These are phyloP conservation scores for Crocallis elinguaria DNA, from an alignment of 2,888 invertebrate species.

Conservation along the genomic window DNA sequence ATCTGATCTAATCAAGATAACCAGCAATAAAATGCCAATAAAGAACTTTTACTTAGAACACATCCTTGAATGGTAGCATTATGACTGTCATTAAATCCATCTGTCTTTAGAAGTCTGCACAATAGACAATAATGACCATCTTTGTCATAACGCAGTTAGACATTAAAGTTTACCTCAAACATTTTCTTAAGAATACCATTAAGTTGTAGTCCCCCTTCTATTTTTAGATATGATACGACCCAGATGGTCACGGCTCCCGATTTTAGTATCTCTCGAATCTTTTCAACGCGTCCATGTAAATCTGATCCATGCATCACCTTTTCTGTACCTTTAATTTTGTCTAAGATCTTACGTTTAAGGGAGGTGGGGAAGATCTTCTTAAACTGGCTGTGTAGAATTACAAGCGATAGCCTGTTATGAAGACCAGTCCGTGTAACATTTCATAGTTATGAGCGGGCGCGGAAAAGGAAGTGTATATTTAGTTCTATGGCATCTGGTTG, in stretches of 20 bases:
- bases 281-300: slow-evolving; percentile 65
- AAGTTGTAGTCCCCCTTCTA: slow-evolving; percentile 74
- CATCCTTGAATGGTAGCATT: slow-evolving; percentile 25
- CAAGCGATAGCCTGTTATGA: slow-evolving; percentile 78
- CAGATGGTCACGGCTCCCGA: slow-evolving; percentile 81
- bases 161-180: slow-evolving; percentile 53
- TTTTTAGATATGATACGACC: slow-evolving; percentile 79
- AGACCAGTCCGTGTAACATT: slow-evolving; percentile 72
- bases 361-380: slow-evolving; percentile 57
- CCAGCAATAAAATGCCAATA: slow-evolving; percentile 5
- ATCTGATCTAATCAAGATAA: slow-evolving; percentile 4
- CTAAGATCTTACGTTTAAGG: slow-evolving; percentile 45
- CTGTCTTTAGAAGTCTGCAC: slow-evolving; percentile 29
- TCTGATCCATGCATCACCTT: slow-evolving; percentile 62
- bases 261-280: slow-evolving; percentile 80
- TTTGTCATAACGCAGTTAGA: slow-evolving; percentile 33
- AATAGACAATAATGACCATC: slow-evolving; percentile 36
- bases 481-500: slow-evolving; percentile 76
- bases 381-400: slow-evolving; percentile 64
- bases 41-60: slow-evolving; percentile 18
- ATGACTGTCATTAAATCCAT: slow-evolving; percentile 27
- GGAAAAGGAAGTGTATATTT: slow-evolving; percentile 84
- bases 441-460: slow-evolving; percentile 78
- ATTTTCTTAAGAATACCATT: slow-evolving; percentile 69
- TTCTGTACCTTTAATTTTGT: slow-evolving; percentile 51